A percentile compares a stretch with the other conserved stretches of the same genome.
phyloP scores from a whole-genome alignment of 1,140 invertebrate genomes.

The Schlechtendalia chinensis region DNA sequence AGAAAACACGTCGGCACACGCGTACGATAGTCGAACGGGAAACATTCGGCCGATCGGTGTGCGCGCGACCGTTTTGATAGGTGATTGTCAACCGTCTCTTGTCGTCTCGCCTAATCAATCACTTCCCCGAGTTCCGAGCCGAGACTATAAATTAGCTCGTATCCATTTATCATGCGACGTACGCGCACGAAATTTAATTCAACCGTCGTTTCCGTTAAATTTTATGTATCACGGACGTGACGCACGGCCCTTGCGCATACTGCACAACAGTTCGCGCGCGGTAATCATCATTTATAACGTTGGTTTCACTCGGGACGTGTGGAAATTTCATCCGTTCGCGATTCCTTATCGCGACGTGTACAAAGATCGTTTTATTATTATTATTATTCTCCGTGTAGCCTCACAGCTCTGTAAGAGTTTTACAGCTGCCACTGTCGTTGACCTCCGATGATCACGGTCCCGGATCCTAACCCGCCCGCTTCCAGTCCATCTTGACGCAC shows the following conservation, averaged over 20 bases:
- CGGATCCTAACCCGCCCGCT: no score
- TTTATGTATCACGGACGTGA: neutral
- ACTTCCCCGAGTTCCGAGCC: neutral
- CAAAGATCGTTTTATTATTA: no score
- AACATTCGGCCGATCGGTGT: neutral
- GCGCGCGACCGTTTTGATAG: neutral
- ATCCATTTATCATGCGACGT: conserved; percentile 11
- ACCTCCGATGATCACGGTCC: no score
- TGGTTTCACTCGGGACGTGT: neutral
- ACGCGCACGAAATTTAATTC: neutral
- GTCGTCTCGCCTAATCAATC: conserved; percentile 33
- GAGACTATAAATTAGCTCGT: conserved; percentile 38
- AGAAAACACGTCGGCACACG: no score
- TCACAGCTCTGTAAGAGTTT: no score
- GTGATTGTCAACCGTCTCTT: conserved; percentile 14
- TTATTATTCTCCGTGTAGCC: no score
- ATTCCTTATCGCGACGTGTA: neutral
- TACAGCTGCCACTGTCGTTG: no score
- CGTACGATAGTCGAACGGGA: neutral
- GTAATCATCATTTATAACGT: neutral
- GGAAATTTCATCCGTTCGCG: neutral
- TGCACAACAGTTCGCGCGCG: neutral
- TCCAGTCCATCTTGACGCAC: no score
- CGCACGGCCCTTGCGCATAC: neutral
- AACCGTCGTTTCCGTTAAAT: neutral